Evolutionary conservation across 2,797 vertebrate species (phyloP), one percentile per base, ranked within the genome.

Genomic region (Sciurus vulgaris): DNA sequence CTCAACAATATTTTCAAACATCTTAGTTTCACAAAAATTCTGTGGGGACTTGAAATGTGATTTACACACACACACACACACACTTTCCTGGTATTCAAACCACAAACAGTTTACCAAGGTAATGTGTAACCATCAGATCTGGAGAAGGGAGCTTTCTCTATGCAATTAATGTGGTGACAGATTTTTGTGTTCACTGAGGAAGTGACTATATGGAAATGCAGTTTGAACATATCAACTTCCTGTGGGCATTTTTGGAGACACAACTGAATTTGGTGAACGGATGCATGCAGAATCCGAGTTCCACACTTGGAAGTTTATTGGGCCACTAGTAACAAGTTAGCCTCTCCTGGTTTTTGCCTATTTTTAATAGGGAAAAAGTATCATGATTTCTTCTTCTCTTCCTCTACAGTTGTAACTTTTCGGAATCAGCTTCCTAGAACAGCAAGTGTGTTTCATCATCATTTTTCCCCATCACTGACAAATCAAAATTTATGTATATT

Each of bases 401-500:
- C 9, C 22, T 79, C 51, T 56, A 0, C 15, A 22, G 49, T 59
- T 26, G 56, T 89, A 97, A 84, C 93, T 86, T 95, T 33, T 26
- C 88, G 74, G 96, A 96, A 95, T 97, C 87, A n/a, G 15, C 38
- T 65, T 70, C 70, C 30, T 82, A 59, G 24, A 94, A 95, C 92
- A 81, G 28, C 69, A 91, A 94, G 38, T 44, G 33, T 83, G 67
- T 97, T 94, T 89, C 92, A 93, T 96, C 94, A 85, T 97, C 94
- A 95, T 95, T 54, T 65, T 81, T 95, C 85, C 91, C 89, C 82
- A 44, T 97, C 95, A 77, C 93, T 91, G 97, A 94, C 98, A 98
- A 97, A 96, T 98, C 98, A 86, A 97, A 98, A 98, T 97, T 91
- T 97, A 98, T 97, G 93, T 96, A 81, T 96, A 26, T 97, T 96